Conservation (phyloP, 2,797 vertebrate species). For the Valencia hispanica region DNA sequence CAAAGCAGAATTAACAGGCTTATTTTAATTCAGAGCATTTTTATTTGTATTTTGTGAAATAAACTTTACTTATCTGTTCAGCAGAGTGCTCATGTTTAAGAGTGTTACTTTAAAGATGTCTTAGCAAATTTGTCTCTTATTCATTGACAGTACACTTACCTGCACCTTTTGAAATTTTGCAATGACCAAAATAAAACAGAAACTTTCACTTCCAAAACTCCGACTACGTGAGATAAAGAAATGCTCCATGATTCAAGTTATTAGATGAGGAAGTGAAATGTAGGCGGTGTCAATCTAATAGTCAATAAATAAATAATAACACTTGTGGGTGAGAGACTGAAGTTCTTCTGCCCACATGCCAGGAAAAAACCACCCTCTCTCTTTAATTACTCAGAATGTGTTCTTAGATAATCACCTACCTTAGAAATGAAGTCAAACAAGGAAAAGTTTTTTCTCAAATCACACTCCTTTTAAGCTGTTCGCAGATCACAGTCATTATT, state of each 20-base stretch:
- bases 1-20: no score
- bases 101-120: neutral
- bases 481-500: neutral
- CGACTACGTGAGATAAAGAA: neutral
- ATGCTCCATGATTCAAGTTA: slow-evolving; percentile 14
- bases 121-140: neutral
- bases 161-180: neutral
- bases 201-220: neutral
- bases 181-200: neutral
- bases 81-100: neutral
- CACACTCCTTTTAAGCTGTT: slow-evolving; percentile 2
- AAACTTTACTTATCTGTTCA: neutral
- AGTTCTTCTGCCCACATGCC: slow-evolving; percentile 8
- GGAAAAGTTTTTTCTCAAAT: neutral
- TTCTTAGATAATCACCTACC: slow-evolving; percentile 43
- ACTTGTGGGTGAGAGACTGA: slow-evolving; percentile 20
- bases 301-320: slow-evolving; percentile 17
- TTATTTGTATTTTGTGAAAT: neutral
- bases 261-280: slow-evolving; percentile 18
- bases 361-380: slow-evolving; percentile 43
- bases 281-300: slow-evolving; percentile 1
- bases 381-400: slow-evolving; percentile 16
- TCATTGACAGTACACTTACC: neutral
- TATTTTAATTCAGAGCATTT: no score
- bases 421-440: slow-evolving; percentile 7